Evolutionary conservation across 2,888 invertebrate genomes (phyloP).

Genomic region (Clitarchus hookeri): DNA sequence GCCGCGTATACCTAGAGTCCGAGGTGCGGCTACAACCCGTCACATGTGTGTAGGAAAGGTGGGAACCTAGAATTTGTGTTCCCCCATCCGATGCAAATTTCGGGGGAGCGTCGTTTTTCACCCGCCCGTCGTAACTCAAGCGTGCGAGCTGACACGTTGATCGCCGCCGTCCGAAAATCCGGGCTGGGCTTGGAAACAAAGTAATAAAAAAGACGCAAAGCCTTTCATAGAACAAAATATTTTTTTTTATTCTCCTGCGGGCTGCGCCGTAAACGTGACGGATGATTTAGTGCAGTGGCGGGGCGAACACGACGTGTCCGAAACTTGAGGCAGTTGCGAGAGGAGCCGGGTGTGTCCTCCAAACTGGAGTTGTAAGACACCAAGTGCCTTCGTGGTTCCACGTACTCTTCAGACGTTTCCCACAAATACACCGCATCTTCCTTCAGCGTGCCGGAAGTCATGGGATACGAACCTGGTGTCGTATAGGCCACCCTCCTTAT

Average conservation of each 20-base stretch:
- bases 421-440: no score
- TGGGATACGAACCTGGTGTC: no score
- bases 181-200: neutral
- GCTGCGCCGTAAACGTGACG: neutral
- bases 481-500: no score
- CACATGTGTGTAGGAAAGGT: no score
- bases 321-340: neutral
- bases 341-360: no score
- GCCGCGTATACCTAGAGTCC: no score
- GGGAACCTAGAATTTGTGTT: neutral
- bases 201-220: constrained; percentile 3
- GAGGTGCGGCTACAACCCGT: no score
- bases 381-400: no score
- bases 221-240: neutral
- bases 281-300: neutral
- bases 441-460: no score
- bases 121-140: neutral
- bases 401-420: no score
- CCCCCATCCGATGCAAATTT: neutral
- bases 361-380: no score
- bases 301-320: neutral
- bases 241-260: neutral
- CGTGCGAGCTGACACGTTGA: neutral
- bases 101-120: neutral
- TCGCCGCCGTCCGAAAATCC: neutral